Evolutionary conservation across 2,888 invertebrate genomes (phyloP), one percentile per base, ranked within the genome.

Genomic region (Stenichneumon culpator): DNA sequence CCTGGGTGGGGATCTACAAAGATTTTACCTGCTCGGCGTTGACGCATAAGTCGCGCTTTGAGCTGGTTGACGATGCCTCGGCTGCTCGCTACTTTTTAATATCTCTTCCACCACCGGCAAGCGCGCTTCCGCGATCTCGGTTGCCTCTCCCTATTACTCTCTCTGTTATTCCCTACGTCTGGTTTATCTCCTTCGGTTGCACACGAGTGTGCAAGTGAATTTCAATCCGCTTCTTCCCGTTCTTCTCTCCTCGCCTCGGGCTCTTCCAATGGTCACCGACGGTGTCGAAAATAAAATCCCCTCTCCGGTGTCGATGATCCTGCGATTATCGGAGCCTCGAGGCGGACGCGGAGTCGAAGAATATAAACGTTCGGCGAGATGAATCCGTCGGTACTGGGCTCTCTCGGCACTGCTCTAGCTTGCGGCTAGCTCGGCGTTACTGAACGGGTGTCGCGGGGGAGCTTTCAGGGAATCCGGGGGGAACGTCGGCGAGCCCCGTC

Each of bases 1-100:
- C 5, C 14, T 22, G 9, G 57, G 54, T 22, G 22, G 39, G 57
- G 19, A 19, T n/a, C 25, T 14, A 28, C 28, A 9, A 19, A 75
- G 19, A 3, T 25, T 74, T 92, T 94, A 94, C 94, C 94, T 94
- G 93, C 94, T 94, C 93, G 93, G 90, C 92, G 93, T 90, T 93
- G 94, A 94, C 93, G 94, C 94, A 94, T 94, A 94, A 93, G 94
- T 94, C 93, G 93, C 91, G 92, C 90, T 93, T 93, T 93, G 87
- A 88, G 90, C 88, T 89, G 90, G 89, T 90, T 82, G 86, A 86
- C 82, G 70, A 80, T 77, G 79, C 67, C 75, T 85, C 79, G 83
- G 79, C 82, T 84, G 85, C 74, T 79, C 78, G 83, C 79, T 80
- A 84, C 80, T 82, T 70, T 74, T 39, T 22, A 68, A 79, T 70